A percentile compares a stretch with the other conserved stretches of the same genome.
Conservation (phyloP, 30 jellyfish, hydroid and myxozoan genomes). For the Euphysa ruthae region DNA sequence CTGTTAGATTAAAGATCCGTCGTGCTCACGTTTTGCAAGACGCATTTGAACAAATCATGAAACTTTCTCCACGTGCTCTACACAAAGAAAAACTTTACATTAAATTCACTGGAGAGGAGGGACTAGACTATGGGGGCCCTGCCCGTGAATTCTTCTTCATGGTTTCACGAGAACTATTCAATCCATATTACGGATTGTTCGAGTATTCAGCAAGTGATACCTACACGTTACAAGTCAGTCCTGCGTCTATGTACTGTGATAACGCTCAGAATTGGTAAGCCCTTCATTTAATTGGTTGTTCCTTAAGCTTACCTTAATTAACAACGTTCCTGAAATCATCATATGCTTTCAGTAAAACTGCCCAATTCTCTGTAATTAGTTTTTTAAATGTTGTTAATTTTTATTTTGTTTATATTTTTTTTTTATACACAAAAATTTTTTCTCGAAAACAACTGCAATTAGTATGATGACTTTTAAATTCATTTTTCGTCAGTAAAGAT, state of each 20-base stretch:
- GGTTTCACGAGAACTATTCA: slow-evolving; percentile 79
- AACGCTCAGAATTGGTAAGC: slow-evolving; percentile 55
- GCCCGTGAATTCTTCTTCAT: slow-evolving; percentile 96
- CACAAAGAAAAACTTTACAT: slow-evolving; percentile 83
- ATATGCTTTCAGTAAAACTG: too few relatives aligned
- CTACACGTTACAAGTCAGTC: slow-evolving; percentile 92
- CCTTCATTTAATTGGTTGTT: too few relatives aligned
- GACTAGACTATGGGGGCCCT: slow-evolving; percentile 97
- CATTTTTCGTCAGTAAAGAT: too few relatives aligned
- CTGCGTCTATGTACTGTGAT: slow-evolving; percentile 63
- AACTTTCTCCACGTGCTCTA: slow-evolving; percentile 79
- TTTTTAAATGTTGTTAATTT: background rate
- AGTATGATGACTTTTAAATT: too few relatives aligned
- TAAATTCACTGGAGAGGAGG: slow-evolving; percentile 94
- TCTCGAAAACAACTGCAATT: too few relatives aligned
- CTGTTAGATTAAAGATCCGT: slow-evolving; percentile 79
- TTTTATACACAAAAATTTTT: too few relatives aligned
- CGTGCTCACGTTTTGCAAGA: slow-evolving; percentile 82
- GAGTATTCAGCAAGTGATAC: slow-evolving; percentile 97
- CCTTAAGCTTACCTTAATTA: too few relatives aligned
- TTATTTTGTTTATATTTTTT: background rate
- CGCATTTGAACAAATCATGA: slow-evolving; percentile 91
- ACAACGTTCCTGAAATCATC: too few relatives aligned
- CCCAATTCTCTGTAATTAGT: too few relatives aligned
- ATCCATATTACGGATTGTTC: slow-evolving; percentile 89